Percentiles rank a stretch among this genome's conserved stretches.
Conservation (phyloP, 2,888 invertebrate species). For the Fragum fragum region DNA sequence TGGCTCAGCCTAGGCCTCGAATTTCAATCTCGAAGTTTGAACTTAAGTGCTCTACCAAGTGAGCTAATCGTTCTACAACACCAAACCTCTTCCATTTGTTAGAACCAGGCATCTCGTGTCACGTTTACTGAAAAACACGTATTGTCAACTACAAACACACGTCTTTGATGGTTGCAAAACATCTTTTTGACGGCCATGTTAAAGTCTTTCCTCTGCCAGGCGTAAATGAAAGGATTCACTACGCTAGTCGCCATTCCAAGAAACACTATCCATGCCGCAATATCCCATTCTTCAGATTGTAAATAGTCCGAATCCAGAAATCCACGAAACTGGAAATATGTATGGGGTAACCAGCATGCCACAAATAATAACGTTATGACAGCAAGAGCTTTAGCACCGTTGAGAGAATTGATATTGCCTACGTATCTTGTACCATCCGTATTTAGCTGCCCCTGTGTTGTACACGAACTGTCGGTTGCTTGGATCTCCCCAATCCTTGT, state of each 20-base stretch:
- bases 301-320: slow-evolving; percentile 32
- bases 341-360: slow-evolving; percentile 65
- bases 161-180: slow-evolving; percentile 20
- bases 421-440: background rate
- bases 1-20: too few species aligned
- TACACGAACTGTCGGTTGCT: background rate
- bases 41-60: too few species aligned
- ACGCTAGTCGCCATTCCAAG: slow-evolving; percentile 64
- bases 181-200: slow-evolving; percentile 47
- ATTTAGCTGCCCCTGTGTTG: background rate
- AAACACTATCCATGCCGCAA: slow-evolving; percentile 66
- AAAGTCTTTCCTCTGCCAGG: slow-evolving; percentile 69
- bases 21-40: too few species aligned
- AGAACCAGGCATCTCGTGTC: background rate
- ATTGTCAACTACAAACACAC: background rate
- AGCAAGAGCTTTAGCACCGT: slow-evolving; percentile 60
- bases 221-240: slow-evolving; percentile 69
- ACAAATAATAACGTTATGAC: slow-evolving; percentile 58
- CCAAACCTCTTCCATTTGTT: too few species aligned
- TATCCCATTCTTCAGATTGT: slow-evolving; percentile 35
- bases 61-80: too few species aligned
- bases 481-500: background rate
- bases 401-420: slow-evolving; percentile 32
- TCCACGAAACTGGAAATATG: slow-evolving; percentile 62
- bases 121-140: background rate